A percentile compares a stretch with the other conserved stretches of the same genome.
These are phyloP conservation scores for Holcopasites calliopsidis DNA, from an alignment of 1,140 invertebrate genomes.

Conservation along the genomic window DNA sequence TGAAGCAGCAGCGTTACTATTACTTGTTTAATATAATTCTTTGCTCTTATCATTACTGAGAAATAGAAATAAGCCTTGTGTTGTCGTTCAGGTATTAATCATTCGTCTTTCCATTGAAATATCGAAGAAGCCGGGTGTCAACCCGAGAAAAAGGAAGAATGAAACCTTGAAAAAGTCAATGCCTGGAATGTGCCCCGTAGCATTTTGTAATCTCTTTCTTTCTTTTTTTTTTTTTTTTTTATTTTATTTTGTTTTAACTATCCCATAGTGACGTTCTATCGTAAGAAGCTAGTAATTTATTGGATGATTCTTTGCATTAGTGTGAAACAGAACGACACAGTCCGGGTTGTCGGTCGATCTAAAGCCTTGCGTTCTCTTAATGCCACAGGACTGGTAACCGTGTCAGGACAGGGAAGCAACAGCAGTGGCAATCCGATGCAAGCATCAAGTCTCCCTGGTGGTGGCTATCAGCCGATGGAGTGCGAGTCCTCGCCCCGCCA, in stretches of 20 bases:
- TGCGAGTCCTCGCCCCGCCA: slow-evolving; percentile 79
- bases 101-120: not conserved
- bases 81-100: not conserved
- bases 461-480: slow-evolving; percentile 79
- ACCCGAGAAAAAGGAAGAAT: not conserved
- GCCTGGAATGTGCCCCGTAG: slow-evolving; percentile 67
- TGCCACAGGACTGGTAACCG: slow-evolving; percentile 78
- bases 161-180: slow-evolving; percentile 38
- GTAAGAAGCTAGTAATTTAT: slow-evolving; percentile 61
- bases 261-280: slow-evolving; percentile 61
- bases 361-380: slow-evolving; percentile 34
- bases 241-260: slow-evolving; percentile 23
- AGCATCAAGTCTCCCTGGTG: slow-evolving; percentile 72
- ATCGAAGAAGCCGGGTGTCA: not conserved
- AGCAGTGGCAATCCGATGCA: slow-evolving; percentile 72
- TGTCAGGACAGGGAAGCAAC: slow-evolving; percentile 77
- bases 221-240: slow-evolving; percentile 10
- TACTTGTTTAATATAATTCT: not conserved
- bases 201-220: slow-evolving; percentile 58
- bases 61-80: not conserved
- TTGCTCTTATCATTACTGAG: no score
- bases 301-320: slow-evolving; percentile 62
- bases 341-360: not conserved
- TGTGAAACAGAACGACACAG: slow-evolving; percentile 9
- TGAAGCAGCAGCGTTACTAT: not conserved